Base-by-base conservation (phyloP, 2,113 vertebrate genomes). In the Bambusicola thoracicus region DNA sequence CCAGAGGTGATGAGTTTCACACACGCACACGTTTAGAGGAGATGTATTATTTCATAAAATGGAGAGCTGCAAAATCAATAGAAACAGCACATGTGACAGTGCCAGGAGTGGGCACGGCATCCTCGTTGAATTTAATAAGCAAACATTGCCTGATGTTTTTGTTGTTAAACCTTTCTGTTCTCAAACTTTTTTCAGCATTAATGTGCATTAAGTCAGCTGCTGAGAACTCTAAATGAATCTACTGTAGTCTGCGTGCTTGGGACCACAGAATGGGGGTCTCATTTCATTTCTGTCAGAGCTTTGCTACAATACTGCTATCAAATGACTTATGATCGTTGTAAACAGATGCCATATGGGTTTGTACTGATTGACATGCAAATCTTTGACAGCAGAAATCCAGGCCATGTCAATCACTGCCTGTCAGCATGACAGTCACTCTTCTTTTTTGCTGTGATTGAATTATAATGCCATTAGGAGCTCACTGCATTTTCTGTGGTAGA, bases 311-410 rank as follows among this genome's bases (percentile, higher is more conserved):
- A 7, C 55, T 89, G 95, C 27, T 91, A 58, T 13, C 77, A 59
- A 72, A 72, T 95, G 96, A 70, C 87, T 93, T 36, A 59, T 65
- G 94, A 66, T 81, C 84, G 16, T 67, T 92, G 96, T 63, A 87
- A 97, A 62, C 92, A 67, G 72, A 62, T 90, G 96, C 96, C 96
- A 89, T 85, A 66, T 94, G 86, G 90, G 73, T 91, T 95, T 84
- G 38, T 48, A 10, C 19, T 90, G 97, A 81, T 70, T 95, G 97
- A 89, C 30, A 41, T 67, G 92, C 91, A 92, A 68, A 92, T 93
- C 94, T 95, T 96, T 93, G 97, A 61, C 93, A 96, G 95, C 88
- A 95, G 92, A 73, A 92, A 95, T 86, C 73, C 81, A 40, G 89
- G 85, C 87, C 76, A 67, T 58, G 89, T 25, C 93, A 55, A 36